Evolutionary conservation across 2,113 vertebrate genomes (phyloP).

Genomic region (Scatophagus argus): DNA sequence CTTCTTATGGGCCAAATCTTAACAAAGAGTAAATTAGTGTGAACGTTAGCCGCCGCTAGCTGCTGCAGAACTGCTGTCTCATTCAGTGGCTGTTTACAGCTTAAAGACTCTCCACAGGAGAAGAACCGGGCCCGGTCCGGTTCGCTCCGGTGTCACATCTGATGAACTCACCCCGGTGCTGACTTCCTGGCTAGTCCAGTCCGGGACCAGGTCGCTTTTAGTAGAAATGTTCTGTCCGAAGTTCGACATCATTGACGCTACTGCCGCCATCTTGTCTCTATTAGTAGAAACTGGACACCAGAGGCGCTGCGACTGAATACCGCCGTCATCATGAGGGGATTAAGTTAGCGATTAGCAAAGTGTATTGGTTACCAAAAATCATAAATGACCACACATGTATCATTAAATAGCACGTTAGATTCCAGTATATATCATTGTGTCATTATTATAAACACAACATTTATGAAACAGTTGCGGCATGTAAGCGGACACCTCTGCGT

Average conservation of each 20-base stretch:
- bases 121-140: rapidly evolving
- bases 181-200: conserved; percentile 82
- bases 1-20: too few species aligned
- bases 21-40: too few species aligned
- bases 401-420: rapidly evolving
- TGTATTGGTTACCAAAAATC: rapidly evolving
- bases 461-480: conserved; percentile 31
- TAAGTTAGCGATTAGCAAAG: background rate
- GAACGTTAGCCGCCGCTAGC: conserved; percentile 54
- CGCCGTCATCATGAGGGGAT: background rate
- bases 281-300: rapidly evolving
- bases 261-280: conserved; percentile 76
- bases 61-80: conserved; percentile 70
- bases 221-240: conserved; percentile 51
- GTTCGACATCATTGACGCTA: conserved; percentile 40
- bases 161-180: conserved; percentile 82
- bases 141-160: rapidly evolving
- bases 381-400: rapidly evolving
- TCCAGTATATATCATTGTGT: rapidly evolving
- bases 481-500: background rate
- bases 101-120: background rate
- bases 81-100: conserved; percentile 6
- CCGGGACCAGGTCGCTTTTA: conserved; percentile 69
- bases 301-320: background rate
- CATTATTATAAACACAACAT: rapidly evolving